A percentile compares a stretch with the other conserved stretches of the same genome.
phyloP scores from a whole-genome alignment of 2,888 invertebrate species.

The Drosophila atripex region DNA sequence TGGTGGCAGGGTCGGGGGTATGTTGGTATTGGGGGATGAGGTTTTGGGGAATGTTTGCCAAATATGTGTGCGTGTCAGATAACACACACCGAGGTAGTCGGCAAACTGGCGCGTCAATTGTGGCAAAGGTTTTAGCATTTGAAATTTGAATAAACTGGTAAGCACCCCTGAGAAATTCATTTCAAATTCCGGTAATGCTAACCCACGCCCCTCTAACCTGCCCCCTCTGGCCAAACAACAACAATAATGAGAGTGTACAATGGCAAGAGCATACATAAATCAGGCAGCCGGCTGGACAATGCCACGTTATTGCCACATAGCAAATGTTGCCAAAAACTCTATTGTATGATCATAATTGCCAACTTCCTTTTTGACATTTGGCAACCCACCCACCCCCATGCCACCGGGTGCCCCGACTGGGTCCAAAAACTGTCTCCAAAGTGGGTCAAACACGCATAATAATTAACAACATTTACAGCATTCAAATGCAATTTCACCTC shows the following conservation, averaged over 20 bases:
- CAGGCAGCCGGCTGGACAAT: slow-evolving; percentile 18
- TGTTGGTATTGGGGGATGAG: not conserved
- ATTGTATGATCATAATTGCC: slow-evolving; percentile 45
- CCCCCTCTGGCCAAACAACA: slow-evolving; percentile 5
- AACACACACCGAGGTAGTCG: slow-evolving; percentile 14
- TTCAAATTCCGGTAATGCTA: slow-evolving; percentile 37
- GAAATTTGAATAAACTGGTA: slow-evolving; percentile 35
- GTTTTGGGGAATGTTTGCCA: slow-evolving; percentile 19
- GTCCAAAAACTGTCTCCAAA: slow-evolving; percentile 16
- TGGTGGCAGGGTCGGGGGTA: not conserved
- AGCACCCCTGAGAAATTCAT: slow-evolving; percentile 39
- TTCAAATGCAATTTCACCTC: slow-evolving; percentile 41
- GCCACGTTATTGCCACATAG: slow-evolving; percentile 16
- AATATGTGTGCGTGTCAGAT: slow-evolving; percentile 23
- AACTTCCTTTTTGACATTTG: slow-evolving; percentile 43
- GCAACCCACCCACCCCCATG: not conserved
- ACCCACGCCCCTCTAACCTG: too few relatives aligned
- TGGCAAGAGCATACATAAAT: slow-evolving; percentile 43
- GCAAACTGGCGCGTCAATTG: slow-evolving; percentile 37
- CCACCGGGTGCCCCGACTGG: not conserved
- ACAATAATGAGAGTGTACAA: slow-evolving; percentile 42
- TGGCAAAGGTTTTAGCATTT: slow-evolving; percentile 37
- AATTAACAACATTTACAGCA: slow-evolving; percentile 45
- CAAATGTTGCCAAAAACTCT: slow-evolving; percentile 45
- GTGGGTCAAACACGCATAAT: slow-evolving; percentile 45